Conservation (phyloP, 2,888 invertebrate genomes). For the Sylvicola fuscatus region DNA sequence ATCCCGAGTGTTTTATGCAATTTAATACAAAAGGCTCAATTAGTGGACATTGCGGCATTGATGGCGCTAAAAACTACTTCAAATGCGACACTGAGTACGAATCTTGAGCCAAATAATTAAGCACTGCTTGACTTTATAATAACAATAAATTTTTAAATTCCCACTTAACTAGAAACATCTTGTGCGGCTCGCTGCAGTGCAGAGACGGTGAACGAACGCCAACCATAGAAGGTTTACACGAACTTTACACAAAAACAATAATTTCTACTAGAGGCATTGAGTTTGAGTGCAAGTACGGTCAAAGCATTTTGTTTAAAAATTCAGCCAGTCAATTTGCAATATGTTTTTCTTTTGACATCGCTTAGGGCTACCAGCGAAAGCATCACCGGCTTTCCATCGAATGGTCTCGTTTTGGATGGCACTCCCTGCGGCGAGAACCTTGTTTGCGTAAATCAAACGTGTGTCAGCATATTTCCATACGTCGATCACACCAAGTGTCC, state of each 20-base stretch:
- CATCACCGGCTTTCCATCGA: constrained; percentile 45
- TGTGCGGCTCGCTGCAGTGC: constrained; percentile 90
- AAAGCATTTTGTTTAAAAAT: background rate
- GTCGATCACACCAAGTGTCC: constrained; percentile 79
- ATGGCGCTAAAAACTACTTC: constrained; percentile 48
- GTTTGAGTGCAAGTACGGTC: constrained; percentile 86
- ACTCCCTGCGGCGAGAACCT: constrained; percentile 83
- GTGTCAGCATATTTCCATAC: constrained; percentile 66
- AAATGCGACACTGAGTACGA: constrained; percentile 77
- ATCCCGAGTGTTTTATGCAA: constrained; percentile 78
- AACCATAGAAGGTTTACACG: constrained; percentile 54
- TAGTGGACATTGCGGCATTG: constrained; percentile 88
- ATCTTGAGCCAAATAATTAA: background rate
- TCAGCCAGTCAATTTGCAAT: background rate
- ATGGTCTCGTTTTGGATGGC: constrained; percentile 83
- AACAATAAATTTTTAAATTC: constrained; percentile 2
- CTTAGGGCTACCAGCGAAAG: constrained; percentile 52
- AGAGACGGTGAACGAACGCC: constrained; percentile 72
- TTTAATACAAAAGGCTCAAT: constrained; percentile 91
- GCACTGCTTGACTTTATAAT: background rate
- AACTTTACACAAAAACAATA: constrained; percentile 70
- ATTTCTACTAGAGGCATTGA: constrained; percentile 75
- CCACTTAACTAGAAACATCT: constrained; percentile 46
- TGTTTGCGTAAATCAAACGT: constrained; percentile 88
- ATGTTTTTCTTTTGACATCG: constrained; percentile 3